Evolutionary conservation across 2,113 vertebrate genomes (phyloP), one percentile per base, ranked within the genome.

Genomic region (Bathybates hornii): DNA sequence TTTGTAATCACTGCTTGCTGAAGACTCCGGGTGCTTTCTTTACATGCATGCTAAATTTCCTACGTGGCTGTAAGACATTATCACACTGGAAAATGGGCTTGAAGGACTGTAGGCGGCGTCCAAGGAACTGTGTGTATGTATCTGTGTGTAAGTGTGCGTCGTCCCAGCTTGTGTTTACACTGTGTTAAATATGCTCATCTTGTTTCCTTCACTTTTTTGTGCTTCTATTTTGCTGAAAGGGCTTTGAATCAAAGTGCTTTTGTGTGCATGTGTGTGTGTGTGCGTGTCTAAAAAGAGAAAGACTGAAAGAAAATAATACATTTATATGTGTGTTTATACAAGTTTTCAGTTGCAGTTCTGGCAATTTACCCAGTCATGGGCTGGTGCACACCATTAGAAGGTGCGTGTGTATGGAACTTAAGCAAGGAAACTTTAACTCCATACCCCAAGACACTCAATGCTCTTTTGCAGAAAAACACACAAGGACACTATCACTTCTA

Each of bases 11-110:
- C 61, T 76, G 85, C 85, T 86, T 71, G 83, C 61, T 24, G 43
- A 87, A 83, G 83, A 84, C 85, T 86, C 66, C 2, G 59, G 82
- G 84, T 34, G 71, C 86, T 86, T 85, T 90, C 89, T 80, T 83
- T 87, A 82, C 24, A 50, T 84, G 83, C 81, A 87, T 56, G 76
- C 88, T 89, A 83, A 86, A 90, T 93, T 88, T 95, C 90, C 89
- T 89, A 89, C 82, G 59, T 90, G 89, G 85, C 92, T 93, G 84
- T 93, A 86, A 93, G 92, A 95, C 92, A 94, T 94, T 94, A 96
- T 94, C 85, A 81, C 66, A 34, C 84, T 96, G 95, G 94, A 95
- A 96, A 96, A 92, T 94, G 89, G 94, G 91, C 92, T 90, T 83
- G 81, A 53, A 84, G 56, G 90, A 85, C 87, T 86, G 19, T 53